Evolutionary conservation across 2,113 vertebrate species (phyloP).

Genomic region (Equus przewalskii): DNA sequence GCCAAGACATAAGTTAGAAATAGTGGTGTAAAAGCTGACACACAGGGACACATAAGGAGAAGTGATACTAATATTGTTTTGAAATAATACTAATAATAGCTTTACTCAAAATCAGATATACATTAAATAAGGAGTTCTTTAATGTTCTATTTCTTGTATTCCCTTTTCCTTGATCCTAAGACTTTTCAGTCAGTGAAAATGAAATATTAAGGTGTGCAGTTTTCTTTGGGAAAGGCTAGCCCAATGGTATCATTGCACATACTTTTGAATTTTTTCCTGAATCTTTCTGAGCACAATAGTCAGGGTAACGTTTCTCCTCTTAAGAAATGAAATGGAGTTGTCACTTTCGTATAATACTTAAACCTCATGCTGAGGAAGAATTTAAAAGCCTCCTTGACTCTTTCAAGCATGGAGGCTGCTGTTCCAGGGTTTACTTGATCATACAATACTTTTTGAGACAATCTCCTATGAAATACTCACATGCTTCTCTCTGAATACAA

Average conservation of each 20-base stretch:
- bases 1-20: not conserved
- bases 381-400: constrained; percentile 73
- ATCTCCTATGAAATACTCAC: constrained; percentile 68
- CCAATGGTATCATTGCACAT: not conserved
- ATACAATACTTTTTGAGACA: constrained; percentile 24
- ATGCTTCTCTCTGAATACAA: constrained; percentile 59
- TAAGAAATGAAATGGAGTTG: constrained; percentile 70
- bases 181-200: constrained; percentile 34
- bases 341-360: constrained; percentile 36
- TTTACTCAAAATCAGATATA: not conserved
- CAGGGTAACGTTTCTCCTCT: constrained; percentile 62
- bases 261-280: constrained; percentile 33
- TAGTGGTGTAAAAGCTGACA: not conserved
- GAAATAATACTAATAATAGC: not conserved
- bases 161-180: not conserved
- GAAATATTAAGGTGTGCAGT: not conserved
- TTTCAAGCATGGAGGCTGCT: constrained; percentile 72
- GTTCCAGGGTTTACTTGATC: constrained; percentile 51
- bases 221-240: not conserved
- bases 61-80: not conserved
- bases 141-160: not conserved
- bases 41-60: not conserved
- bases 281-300: constrained; percentile 37
- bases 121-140: constrained; percentile 42
- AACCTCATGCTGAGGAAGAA: constrained; percentile 59